Evolutionary conservation across 30 jellyfish, hydroid and myxozoan species (phyloP), one percentile per base, ranked within the genome.

Genomic region (Aurelia aurita): DNA sequence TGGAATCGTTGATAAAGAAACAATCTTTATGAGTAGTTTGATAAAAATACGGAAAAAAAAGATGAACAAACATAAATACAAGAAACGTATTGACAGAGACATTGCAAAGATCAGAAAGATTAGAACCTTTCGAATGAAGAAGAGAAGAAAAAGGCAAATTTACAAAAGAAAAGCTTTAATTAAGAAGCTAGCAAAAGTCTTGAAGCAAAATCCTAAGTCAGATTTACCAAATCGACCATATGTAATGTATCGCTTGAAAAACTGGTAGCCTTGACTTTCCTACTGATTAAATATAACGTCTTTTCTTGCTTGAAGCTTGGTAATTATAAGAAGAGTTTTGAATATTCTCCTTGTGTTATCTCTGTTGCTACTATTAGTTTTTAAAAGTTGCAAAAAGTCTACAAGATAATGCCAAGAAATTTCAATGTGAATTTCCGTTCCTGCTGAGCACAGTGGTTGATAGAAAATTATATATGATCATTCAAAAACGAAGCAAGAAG

Each of bases 41-140:
- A 82, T 93, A 76, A 80, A 87, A 44, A 93, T 53, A 22, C 90
- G 98, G 32, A 90, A 96, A 25, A 93, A 84, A 79, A 93, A 93
- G 75, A 93, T 93, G 98, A 93, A 93, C 65, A 93, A 93, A 79
- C 98, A 93, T 53, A 93, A 93, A 66, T 83, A 72, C 63, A 72
- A 88, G 85, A 93, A 93, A 59, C 80, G 98, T 47, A 74, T 74
- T 54, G 82, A 88, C 65, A 84, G 98, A 18, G 98, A 93, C 67
- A 91, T 82, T 10, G 98, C 98, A 9, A 88, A 88, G 58, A 76
- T 77, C n/a, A 66, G 97, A 39, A 83, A 83, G 19, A 68, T 93
- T 44, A 64, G 88, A 46, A 64, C 43, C 28, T 63, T 76, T 34
- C 79, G 98, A 55, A 32, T 72, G 80, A 82, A 66, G 44, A 74